Conservation (phyloP, 35 echinoderm and acorn worm species). For the Heliocidaris tuberculata region DNA sequence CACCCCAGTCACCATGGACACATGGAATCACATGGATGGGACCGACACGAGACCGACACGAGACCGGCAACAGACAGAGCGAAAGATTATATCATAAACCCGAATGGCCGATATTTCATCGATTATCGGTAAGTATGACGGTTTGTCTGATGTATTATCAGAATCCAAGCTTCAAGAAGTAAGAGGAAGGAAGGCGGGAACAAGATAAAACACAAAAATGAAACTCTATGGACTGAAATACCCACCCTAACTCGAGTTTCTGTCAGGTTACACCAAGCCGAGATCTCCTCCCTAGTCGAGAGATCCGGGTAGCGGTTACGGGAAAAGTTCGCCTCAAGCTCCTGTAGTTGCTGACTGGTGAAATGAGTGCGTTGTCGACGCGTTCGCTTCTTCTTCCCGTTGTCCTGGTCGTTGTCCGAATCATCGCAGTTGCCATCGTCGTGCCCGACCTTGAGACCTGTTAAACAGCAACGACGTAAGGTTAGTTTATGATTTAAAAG, state of each 20-base stretch:
- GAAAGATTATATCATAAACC: too few species aligned
- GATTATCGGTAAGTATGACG: too few species aligned
- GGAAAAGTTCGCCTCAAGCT: constrained; percentile 95
- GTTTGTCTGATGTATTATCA: too few species aligned
- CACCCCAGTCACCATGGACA: too few species aligned
- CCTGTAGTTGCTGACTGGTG: constrained; percentile 97
- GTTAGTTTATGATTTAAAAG: too few species aligned
- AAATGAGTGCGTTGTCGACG: constrained; percentile 95
- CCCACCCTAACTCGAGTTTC: constrained; percentile 91
- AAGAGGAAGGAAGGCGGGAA: neutral
- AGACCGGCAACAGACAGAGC: too few species aligned
- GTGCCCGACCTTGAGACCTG: neutral
- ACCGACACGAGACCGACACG: too few species aligned
- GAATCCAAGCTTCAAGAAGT: neutral
- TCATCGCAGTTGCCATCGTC: constrained; percentile 32
- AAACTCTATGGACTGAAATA: neutral
- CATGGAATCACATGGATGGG: too few species aligned
- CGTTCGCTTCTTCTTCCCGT: constrained; percentile 67
- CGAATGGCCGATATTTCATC: too few species aligned
- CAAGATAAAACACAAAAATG: neutral
- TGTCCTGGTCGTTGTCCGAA: constrained; percentile 57
- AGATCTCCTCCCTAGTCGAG: constrained; percentile 95
- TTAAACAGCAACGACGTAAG: neutral
- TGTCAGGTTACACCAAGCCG: constrained; percentile 95
- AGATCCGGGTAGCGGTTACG: constrained; percentile 96